Evolutionary conservation across 2,797 vertebrate species (phyloP), one percentile per base, ranked within the genome.

Genomic region (Lateolabrax maculatus): DNA sequence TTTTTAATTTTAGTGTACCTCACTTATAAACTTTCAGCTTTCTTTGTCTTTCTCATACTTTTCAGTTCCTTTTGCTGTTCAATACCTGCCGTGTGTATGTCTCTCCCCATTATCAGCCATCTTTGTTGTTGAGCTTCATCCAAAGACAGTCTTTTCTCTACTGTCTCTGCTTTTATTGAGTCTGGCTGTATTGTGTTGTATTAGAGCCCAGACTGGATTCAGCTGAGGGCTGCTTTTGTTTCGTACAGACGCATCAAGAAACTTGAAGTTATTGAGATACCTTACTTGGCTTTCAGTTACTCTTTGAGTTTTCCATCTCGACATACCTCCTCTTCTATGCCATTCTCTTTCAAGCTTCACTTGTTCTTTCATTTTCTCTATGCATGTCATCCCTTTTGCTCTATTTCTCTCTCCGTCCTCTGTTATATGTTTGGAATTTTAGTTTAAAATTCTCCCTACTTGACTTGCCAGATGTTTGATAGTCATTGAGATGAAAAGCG

Each of bases 321-420:
- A 61, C 71, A 60, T 71, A 71, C 19, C 72, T 87, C 63, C 61
- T 66, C 79, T 84, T 55, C 84, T 91, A 71, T 72, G 12, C 34
- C 37, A 86, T 89, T 90, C 86, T 77, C 83, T 91, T 89, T 90
- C 66, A 89, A 83, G 82, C 71, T 39, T 79, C 39, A 39, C 76
- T 84, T 72, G 75, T 86, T 90, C 65, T 81, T 70, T 84, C 70
- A 73, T 84, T 85, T 80, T 71, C 67, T 61, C 25, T 60, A 37
- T n/a, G 39, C 58, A 4, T 55, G 66, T 75, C 77, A 37, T 51
- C 16, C 2, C 62, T 44, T 41, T 25, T 62, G 34, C 16, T 68
- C 1, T 25, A 3, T 49, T 10, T 41, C 25, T 65, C 41, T 75
- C 63, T 55, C 63, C 51, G 49, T 66, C 73, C 23, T 80, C n/a